Evolutionary conservation across 2,797 vertebrate species (phyloP), one percentile per base, ranked within the genome.

Genomic region (Macrochelys suwanniensis): DNA sequence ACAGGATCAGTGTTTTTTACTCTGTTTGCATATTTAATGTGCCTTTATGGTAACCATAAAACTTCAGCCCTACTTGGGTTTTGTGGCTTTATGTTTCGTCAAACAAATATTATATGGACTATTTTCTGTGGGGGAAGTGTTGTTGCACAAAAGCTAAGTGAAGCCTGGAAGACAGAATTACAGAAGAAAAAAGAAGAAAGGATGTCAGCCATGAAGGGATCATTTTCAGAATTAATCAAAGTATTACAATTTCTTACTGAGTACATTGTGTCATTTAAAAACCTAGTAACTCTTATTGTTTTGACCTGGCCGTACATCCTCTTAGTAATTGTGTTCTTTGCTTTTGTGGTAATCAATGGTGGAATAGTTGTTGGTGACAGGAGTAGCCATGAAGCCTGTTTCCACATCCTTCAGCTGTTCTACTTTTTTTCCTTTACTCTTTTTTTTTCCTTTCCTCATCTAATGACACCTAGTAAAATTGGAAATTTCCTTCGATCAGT

Each of bases 21-120:
- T 89, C 99, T 99, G 53, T 99, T 99, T 97, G 97, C 99, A 11
- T 99, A 99, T 97, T 98, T 99, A 93, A 99, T 99, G 99, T 99
- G 99, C 49, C 98, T 99, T 87, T 99, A 99, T 59, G 98, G 99
- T 96, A 99, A 99, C 96, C 99, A 99, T 98, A 99, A 99, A 97
- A 99, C 98, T 17, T 98, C 99, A 0, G 99, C 99, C 11, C 97
- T 99, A 53, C 99, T 99, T 53, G 99, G 99, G 50, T 96, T 99
- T 96, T 99, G 99, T 90, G 98, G 99, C 42, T 97, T 99, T 95
- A 98, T 99, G 98, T 99, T 99, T 97, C 99, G 99, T 54, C 99
- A 99, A 94, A 99, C 99, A 0, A 99, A 99, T 96, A 98, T 99
- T 94, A 97, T 99, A 84, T 99, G 99, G 99, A 98, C 99, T 74